These are phyloP conservation scores for Rhinolophus ferrumequinum DNA, from an alignment of 2,113 vertebrate genomes.

Conservation along the genomic window DNA sequence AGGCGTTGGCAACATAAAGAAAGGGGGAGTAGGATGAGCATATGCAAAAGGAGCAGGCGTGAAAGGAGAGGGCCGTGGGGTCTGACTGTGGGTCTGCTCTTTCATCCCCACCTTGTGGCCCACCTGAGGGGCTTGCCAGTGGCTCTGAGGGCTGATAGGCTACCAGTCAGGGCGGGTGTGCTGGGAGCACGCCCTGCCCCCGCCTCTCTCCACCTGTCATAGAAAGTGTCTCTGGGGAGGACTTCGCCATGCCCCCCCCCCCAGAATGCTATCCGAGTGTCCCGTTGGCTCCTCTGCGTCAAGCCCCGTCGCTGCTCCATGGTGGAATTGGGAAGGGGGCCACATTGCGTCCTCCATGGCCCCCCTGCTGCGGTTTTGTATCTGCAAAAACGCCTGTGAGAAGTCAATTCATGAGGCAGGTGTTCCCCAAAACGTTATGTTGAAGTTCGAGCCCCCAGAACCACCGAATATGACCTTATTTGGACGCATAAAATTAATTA, in stretches of 20 bases:
- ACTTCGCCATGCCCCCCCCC: too few relatives aligned
- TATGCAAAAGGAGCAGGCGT: fast-evolving
- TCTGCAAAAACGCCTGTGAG: background rate
- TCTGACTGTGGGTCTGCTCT: fast-evolving
- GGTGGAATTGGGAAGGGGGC: fast-evolving
- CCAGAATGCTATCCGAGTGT: background rate
- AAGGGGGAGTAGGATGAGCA: fast-evolving
- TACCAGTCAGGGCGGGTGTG: background rate
- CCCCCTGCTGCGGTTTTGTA: background rate
- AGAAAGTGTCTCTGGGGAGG: too few relatives aligned
- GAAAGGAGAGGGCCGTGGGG: fast-evolving
- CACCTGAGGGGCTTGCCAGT: fast-evolving
- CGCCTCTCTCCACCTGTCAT: background rate
- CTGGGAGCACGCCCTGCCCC: background rate
- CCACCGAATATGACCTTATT: too few relatives aligned
- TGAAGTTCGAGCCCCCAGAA: too few relatives aligned
- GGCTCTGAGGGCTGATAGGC: background rate
- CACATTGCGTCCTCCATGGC: too few relatives aligned
- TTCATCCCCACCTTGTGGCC: fast-evolving
- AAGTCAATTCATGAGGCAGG: too few relatives aligned
- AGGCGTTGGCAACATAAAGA: background rate
- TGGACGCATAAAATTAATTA: too few relatives aligned
- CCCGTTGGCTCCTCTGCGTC: fast-evolving
- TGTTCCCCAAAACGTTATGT: too few relatives aligned
- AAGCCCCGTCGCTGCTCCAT: background rate